These are phyloP conservation scores for Nerophis ophidion DNA, from an alignment of 2,113 vertebrate species.

Conservation along the genomic window DNA sequence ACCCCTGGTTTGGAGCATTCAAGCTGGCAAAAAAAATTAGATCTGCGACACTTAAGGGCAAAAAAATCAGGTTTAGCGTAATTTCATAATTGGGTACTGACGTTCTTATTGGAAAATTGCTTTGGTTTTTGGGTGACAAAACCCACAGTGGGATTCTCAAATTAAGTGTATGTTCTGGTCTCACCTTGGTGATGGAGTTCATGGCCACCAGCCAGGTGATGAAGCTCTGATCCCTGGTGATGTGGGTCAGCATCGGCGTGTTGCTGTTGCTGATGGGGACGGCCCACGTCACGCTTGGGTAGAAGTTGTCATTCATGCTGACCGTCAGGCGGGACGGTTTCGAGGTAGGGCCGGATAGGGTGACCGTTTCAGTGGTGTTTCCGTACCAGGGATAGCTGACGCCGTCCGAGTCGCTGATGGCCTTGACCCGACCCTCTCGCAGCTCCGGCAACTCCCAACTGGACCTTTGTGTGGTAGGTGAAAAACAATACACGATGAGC, in stretches of 20 bases:
- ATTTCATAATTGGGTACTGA: too few species aligned
- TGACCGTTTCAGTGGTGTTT: slow-evolving; percentile 97
- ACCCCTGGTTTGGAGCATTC: too few species aligned
- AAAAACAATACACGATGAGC: not conserved
- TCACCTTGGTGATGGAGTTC: slow-evolving; percentile 84
- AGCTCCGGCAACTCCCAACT: slow-evolving; percentile 98
- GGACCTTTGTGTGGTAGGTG: slow-evolving; percentile 72
- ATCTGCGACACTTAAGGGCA: too few species aligned
- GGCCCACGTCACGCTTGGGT: slow-evolving; percentile 98
- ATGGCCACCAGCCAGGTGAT: slow-evolving; percentile 98
- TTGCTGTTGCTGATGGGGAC: slow-evolving; percentile 98
- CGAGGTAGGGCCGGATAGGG: slow-evolving; percentile 87
- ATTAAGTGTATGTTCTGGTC: not conserved
- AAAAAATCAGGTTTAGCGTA: too few species aligned
- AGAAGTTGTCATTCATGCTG: slow-evolving; percentile 99
- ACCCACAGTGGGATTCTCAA: too few species aligned
- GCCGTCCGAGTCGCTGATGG: slow-evolving; percentile 96
- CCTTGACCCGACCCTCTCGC: slow-evolving; percentile 90
- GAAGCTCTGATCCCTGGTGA: slow-evolving; percentile 98
- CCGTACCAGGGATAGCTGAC: slow-evolving; percentile 99
- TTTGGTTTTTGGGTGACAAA: too few species aligned
- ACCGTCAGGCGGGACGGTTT: slow-evolving; percentile 93
- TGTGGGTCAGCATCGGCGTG: slow-evolving; percentile 89
- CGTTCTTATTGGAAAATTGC: too few species aligned
- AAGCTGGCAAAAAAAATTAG: too few species aligned